These are phyloP conservation scores for Rhagoletis pomonella DNA, from an alignment of 1,140 invertebrate species.

Conservation along the genomic window DNA sequence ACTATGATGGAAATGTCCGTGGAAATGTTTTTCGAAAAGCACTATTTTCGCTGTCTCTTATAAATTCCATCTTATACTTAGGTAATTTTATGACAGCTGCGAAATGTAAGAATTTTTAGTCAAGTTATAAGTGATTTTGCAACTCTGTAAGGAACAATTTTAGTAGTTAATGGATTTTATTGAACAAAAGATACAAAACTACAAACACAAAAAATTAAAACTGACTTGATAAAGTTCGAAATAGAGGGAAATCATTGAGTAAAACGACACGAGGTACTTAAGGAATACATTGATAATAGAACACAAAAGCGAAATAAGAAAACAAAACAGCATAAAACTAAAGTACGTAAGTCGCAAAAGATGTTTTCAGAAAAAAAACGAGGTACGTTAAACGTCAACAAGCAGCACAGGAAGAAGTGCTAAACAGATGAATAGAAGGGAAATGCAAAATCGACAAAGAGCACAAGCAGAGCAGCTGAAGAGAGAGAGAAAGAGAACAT, in stretches of 20 bases:
- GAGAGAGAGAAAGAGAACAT: conserved; percentile 39
- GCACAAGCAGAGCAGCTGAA: conserved; percentile 33
- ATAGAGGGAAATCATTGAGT: not conserved
- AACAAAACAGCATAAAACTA: not conserved
- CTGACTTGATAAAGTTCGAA: not conserved
- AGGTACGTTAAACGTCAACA: not conserved
- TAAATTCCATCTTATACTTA: too few species aligned
- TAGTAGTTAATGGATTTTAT: too few species aligned
- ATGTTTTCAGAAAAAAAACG: not conserved
- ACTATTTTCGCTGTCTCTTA: too few species aligned
- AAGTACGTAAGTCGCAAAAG: not conserved
- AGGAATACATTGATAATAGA: not conserved
- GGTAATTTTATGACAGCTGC: too few species aligned
- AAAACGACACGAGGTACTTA: not conserved
- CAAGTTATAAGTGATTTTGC: too few species aligned
- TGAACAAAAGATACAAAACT: not conserved
- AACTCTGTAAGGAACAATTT: too few species aligned
- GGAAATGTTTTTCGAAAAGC: too few species aligned
- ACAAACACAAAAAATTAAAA: not conserved
- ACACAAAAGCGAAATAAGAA: conserved; percentile 26
- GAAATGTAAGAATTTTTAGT: too few species aligned
- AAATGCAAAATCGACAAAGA: conserved; percentile 56
- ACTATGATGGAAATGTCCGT: too few species aligned
- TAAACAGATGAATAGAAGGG: conserved; percentile 37
- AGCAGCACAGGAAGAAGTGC: conserved; percentile 49